Conservation (phyloP, 1,140 invertebrate species). For the Sarcophaga bullata region DNA sequence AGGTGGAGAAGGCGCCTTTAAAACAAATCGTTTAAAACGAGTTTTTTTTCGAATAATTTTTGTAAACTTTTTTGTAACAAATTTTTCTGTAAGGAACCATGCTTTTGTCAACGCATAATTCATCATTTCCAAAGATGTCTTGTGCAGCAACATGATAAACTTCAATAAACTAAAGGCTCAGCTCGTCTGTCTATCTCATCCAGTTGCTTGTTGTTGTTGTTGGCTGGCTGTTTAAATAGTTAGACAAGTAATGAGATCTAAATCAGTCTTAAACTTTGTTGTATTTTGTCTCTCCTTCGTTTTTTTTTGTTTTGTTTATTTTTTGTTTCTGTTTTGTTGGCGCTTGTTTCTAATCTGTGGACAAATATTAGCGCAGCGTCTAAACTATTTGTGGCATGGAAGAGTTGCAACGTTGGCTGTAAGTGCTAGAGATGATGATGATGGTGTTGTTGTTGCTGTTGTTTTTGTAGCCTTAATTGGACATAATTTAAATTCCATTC, state of each 20-base stretch:
- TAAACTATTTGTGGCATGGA: neutral
- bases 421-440: neutral
- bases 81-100: too few species aligned
- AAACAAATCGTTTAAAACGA: constrained; percentile 27
- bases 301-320: neutral
- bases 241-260: constrained; percentile 39
- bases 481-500: constrained; percentile 40
- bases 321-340: neutral
- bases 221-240: neutral
- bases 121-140: neutral
- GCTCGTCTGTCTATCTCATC: neutral
- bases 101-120: constrained; percentile 26
- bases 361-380: neutral
- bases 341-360: neutral
- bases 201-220: neutral
- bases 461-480: constrained; percentile 32
- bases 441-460: neutral
- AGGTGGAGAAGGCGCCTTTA: constrained; percentile 14
- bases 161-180: neutral
- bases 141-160: constrained; percentile 16
- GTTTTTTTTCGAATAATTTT: neutral
- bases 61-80: neutral
- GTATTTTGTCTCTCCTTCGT: neutral
- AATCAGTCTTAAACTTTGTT: constrained; percentile 31
- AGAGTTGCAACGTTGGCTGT: neutral